A percentile compares a stretch with the other conserved stretches of the same genome.
phyloP scores from a whole-genome alignment of 92 coral and sea anemone species.

The Desmophyllum pertusum region DNA sequence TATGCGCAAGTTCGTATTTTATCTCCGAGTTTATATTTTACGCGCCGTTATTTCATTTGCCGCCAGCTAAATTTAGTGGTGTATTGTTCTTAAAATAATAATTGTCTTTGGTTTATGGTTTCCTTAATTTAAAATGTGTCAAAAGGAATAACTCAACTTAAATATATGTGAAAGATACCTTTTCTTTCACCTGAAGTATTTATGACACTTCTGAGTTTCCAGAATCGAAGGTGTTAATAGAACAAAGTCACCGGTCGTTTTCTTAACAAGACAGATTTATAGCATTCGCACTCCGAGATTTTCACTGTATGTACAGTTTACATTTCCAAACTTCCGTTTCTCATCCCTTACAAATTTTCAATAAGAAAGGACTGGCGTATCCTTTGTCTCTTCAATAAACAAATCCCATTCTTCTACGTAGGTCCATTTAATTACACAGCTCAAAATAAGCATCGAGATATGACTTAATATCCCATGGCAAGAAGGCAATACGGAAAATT shows the following conservation, averaged over 20 bases:
- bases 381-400: constrained; percentile 39
- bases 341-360: background rate
- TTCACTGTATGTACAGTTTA: background rate
- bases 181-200: background rate
- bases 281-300: background rate
- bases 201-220: no score
- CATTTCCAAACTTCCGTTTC: constrained; percentile 18
- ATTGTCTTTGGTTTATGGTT: background rate
- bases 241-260: no score
- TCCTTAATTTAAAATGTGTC: constrained; percentile 9
- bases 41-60: background rate
- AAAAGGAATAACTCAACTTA: background rate
- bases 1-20: background rate
- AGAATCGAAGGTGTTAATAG: background rate
- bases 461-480: background rate
- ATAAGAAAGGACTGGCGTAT: constrained; percentile 18
- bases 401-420: constrained; percentile 19
- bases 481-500: background rate
- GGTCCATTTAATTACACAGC: constrained; percentile 29
- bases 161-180: no score
- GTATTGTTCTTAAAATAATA: constrained; percentile 13
- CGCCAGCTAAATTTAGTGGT: background rate
- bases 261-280: background rate
- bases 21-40: background rate
- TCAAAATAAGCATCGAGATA: constrained; percentile 20